Conservation (phyloP, 92 coral and sea anemone genomes). For the Porites cylindrica region DNA sequence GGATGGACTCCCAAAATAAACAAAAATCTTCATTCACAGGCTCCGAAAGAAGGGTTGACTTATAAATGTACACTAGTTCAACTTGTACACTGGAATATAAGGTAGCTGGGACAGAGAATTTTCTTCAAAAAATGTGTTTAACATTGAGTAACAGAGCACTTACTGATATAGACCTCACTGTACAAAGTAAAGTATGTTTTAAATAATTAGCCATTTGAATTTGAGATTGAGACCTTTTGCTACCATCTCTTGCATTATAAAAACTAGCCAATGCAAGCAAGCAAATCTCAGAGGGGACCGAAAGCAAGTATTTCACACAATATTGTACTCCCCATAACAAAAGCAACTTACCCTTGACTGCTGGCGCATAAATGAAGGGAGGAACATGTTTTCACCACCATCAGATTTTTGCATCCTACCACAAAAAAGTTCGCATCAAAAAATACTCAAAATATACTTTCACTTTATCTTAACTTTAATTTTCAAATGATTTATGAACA, state of each 20-base stretch:
- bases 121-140: too few relatives aligned
- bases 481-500: neutral
- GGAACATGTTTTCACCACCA: conserved; percentile 53
- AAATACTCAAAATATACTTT: neutral
- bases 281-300: too few relatives aligned
- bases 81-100: too few relatives aligned
- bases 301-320: neutral
- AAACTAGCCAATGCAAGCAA: too few relatives aligned
- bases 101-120: too few relatives aligned
- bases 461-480: neutral
- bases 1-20: too few relatives aligned
- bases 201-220: neutral
- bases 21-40: too few relatives aligned
- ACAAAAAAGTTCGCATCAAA: neutral
- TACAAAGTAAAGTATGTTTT: neutral
- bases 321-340: neutral
- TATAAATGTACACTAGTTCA: too few relatives aligned
- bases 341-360: conserved; percentile 44
- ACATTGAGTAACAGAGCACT: too few relatives aligned
- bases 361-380: conserved; percentile 57
- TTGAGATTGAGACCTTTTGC: too few relatives aligned
- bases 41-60: too few relatives aligned
- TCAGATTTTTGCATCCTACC: conserved; percentile 17
- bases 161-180: neutral
- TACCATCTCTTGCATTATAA: too few relatives aligned